These are phyloP conservation scores for Myodes glareolus DNA, from an alignment of 2,113 vertebrate genomes.

Conservation along the genomic window DNA sequence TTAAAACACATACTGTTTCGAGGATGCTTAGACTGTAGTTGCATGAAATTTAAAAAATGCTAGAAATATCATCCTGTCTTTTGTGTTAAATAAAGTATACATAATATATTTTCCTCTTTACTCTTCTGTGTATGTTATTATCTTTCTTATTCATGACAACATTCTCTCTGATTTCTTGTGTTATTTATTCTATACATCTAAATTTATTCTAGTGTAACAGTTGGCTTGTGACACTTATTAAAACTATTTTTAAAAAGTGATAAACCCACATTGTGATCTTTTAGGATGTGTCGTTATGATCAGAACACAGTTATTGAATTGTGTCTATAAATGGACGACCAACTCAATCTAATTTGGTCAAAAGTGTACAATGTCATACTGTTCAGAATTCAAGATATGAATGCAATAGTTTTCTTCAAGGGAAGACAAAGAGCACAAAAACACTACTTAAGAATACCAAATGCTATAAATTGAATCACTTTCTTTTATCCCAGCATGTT, in stretches of 20 bases:
- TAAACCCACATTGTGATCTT: background rate
- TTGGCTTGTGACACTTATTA: background rate
- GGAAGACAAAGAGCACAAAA: conserved; percentile 1
- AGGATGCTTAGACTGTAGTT: background rate
- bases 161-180: background rate
- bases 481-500: background rate
- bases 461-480: conserved; percentile 34
- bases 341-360: background rate
- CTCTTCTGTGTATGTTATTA: background rate
- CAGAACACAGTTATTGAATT: background rate
- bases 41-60: background rate
- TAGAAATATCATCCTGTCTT: background rate
- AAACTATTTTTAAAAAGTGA: background rate
- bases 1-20: background rate
- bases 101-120: background rate
- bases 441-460: conserved; percentile 49
- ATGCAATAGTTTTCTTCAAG: background rate
- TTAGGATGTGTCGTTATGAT: background rate
- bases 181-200: background rate
- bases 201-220: background rate
- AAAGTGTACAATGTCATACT: background rate
- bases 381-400: background rate
- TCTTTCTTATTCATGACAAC: background rate
- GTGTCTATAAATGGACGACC: background rate
- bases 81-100: background rate